Base-by-base conservation (phyloP, 2,797 vertebrate species). In the Notoglanidium macrostoma region DNA sequence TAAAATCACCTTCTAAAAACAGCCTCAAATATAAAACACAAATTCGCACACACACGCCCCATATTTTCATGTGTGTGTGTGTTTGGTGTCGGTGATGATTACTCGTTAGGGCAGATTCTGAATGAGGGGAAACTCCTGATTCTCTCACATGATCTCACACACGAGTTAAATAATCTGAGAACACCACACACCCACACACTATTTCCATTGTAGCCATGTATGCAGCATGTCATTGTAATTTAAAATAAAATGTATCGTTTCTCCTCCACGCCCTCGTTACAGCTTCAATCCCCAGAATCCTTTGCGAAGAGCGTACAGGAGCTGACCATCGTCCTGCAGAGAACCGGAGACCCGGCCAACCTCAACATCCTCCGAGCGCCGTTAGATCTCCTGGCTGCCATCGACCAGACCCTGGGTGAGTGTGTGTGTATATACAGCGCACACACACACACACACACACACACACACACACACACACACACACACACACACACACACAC, bases 251-350 rank as follows among this genome's bases (percentile, higher is more conserved):
- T 67, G 40, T 11, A 11, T 67, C 6, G 9, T 59, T 59, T 26
- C 26, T 32, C 57, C 77, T 46, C 55, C 15, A 32, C n/a, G 9
- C 4, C 63, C n/a, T 57, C 54, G 5, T 65, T 46, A 1, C 80
- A 99, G 98, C 94, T 99, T 85, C 98, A 99, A 80, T 98, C 98
- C 91, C 97, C 97, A 63, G 98, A 99, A 92, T 99, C 98, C 11
- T 99, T 99, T 95, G 97, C 97, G 77, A 99, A 99, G 94, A 99
- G 98, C 6, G 97, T 99, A 82, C 98, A 99, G 94, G 98, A 99
- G 91, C 92, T 99, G 94, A 98, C 97, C 1, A 98, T 99, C 89
- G 97, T 99, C 90, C 94, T 99, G 92, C 98, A 99, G 94, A 96
- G 98, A 93, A 99, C 97, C 0, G 97, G 97, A 55, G 98, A 99